phyloP scores from a whole-genome alignment of 1,140 invertebrate genomes.

The Bilobella aurantiaca region DNA sequence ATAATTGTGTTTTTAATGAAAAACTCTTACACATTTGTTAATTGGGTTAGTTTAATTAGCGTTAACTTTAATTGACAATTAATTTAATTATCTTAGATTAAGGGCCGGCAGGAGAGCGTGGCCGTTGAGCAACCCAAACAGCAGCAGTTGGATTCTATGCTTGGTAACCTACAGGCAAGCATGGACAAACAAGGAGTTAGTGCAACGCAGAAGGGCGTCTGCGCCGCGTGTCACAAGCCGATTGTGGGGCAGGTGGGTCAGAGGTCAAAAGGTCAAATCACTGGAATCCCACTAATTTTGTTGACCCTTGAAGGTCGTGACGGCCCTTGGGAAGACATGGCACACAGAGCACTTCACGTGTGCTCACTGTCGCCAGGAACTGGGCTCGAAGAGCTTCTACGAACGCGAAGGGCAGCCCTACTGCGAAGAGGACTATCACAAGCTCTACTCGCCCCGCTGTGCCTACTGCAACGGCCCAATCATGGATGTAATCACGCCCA shows the following conservation, averaged over 20 bases:
- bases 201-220: slow-evolving; percentile 95
- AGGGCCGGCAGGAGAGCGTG: slow-evolving; percentile 27
- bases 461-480: slow-evolving; percentile 97
- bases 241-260: slow-evolving; percentile 85
- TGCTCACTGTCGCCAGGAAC: slow-evolving; percentile 87
- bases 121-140: slow-evolving; percentile 32
- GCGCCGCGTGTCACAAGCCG: slow-evolving; percentile 93
- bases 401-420: slow-evolving; percentile 92
- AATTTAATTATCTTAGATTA: slow-evolving; percentile 22
- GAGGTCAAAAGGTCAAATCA: no score
- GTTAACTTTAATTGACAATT: background rate
- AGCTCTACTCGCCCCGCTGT: slow-evolving; percentile 93
- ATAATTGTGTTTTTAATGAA: no score
- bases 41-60: background rate
- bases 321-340: slow-evolving; percentile 96
- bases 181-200: slow-evolving; percentile 95
- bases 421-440: slow-evolving; percentile 97
- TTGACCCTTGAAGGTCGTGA: slow-evolving; percentile 60
- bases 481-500: slow-evolving; percentile 63
- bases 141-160: slow-evolving; percentile 79
- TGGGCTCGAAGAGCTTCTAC: slow-evolving; percentile 97
- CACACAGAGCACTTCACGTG: slow-evolving; percentile 98
- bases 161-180: slow-evolving; percentile 81
- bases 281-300: background rate
- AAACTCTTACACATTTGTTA: no score